These are phyloP conservation scores for Sebastes cheni DNA, from an alignment of 2,797 vertebrate genomes.

Conservation along the genomic window DNA sequence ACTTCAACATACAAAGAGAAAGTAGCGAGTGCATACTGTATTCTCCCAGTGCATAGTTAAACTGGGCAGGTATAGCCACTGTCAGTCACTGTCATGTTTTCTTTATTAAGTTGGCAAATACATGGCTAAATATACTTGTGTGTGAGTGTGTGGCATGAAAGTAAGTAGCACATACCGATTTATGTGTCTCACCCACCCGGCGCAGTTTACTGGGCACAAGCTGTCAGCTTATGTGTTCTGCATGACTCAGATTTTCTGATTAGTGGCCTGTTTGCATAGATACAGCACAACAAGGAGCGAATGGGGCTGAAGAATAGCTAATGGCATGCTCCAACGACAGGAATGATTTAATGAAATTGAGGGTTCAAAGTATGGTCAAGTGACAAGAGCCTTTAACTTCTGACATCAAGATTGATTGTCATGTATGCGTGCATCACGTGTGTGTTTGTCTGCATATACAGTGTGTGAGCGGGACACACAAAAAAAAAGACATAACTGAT, in stretches of 20 bases:
- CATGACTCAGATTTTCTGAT: constrained; percentile 81
- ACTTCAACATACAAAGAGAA: neutral
- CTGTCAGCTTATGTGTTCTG: constrained; percentile 69
- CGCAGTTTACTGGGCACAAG: constrained; percentile 45
- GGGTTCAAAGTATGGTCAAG: constrained; percentile 40
- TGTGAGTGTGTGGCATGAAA: constrained; percentile 28
- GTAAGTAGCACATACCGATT: constrained; percentile 42
- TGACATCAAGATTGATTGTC: constrained; percentile 14
- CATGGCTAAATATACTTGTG: constrained; percentile 9
- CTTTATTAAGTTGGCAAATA: constrained; percentile 34
- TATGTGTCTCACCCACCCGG: constrained; percentile 32
- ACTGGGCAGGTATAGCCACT: constrained; percentile 8
- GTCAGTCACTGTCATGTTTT: constrained; percentile 28
- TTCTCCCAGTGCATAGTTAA: constrained; percentile 15
- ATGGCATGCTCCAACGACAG: constrained; percentile 43
- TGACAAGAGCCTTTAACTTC: constrained; percentile 20
- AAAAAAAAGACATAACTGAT: neutral
- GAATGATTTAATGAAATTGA: constrained; percentile 27
- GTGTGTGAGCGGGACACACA: neutral
- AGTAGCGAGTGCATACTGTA: neutral
- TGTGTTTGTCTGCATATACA: neutral
- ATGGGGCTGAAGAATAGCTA: constrained; percentile 32
- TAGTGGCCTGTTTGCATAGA: constrained; percentile 72
- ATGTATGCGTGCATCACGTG: constrained; percentile 7
- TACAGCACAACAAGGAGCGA: constrained; percentile 71